Evolutionary conservation across 2,797 vertebrate genomes (phyloP).

Genomic region (Sebastes hopkinsi): DNA sequence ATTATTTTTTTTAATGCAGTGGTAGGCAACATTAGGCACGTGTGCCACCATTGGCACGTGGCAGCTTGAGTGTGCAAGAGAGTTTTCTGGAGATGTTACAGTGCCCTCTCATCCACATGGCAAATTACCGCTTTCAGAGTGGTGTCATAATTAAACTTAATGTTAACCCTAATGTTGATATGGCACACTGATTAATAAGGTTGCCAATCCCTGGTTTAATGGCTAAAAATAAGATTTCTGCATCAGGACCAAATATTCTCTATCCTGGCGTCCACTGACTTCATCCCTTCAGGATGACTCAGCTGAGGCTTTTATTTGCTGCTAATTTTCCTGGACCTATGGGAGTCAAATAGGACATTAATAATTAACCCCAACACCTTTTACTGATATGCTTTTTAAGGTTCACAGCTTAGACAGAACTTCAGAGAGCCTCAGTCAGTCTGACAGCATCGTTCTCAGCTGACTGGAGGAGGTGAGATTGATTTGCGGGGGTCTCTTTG

Average conservation of each 20-base stretch:
- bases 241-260: slow-evolving; percentile 13
- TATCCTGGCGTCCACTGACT: not conserved
- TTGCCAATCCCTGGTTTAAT: not conserved
- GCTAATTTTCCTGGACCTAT: slow-evolving; percentile 34
- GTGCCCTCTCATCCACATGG: too few species aligned
- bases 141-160: too few species aligned
- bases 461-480: not conserved
- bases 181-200: too few species aligned
- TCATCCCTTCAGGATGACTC: slow-evolving; percentile 42
- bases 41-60: too few species aligned
- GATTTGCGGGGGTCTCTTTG: not conserved
- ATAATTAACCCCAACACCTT: slow-evolving; percentile 67
- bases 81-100: too few species aligned
- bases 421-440: slow-evolving; percentile 7
- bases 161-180: too few species aligned
- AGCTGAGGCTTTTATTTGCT: slow-evolving; percentile 51
- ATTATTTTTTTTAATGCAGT: not conserved
- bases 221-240: slow-evolving; percentile 4
- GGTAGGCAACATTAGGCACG: too few species aligned
- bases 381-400: slow-evolving; percentile 44
- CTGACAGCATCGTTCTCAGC: not conserved
- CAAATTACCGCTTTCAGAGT: too few species aligned
- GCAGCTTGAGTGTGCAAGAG: too few species aligned
- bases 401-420: slow-evolving; percentile 19
- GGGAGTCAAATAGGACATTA: slow-evolving; percentile 54